Evolutionary conservation across 2,888 invertebrate species (phyloP).

Genomic region (Synanthedon myopaeformis): DNA sequence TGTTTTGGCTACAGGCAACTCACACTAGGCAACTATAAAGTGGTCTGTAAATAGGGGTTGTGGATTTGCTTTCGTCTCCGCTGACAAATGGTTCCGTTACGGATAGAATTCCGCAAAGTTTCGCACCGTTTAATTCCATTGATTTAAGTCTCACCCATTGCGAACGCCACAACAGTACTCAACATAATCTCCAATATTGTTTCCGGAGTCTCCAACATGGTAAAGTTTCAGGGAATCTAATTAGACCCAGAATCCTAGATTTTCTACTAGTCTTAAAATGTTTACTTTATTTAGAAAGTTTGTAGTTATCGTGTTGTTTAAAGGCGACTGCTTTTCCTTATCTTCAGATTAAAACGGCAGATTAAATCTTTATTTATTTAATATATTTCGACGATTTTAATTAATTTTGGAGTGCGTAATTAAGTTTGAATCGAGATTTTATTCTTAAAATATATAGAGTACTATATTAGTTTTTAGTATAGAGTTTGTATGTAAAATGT

Average conservation of each 20-base stretch:
- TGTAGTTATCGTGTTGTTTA: too few species aligned
- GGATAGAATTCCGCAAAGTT: conserved; percentile 23
- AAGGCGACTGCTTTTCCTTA: too few species aligned
- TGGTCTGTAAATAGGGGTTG: conserved; percentile 30
- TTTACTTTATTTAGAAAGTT: background rate
- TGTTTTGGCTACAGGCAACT: conserved; percentile 11
- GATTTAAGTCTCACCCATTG: conserved; percentile 19
- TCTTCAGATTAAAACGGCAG: too few species aligned
- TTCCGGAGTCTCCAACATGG: conserved; percentile 9
- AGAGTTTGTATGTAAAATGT: background rate
- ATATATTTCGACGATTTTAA: too few species aligned
- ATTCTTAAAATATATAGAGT: too few species aligned
- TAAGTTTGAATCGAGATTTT: too few species aligned
- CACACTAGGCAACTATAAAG: conserved; percentile 23
- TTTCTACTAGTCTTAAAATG: conserved; percentile 3
- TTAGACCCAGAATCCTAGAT: conserved; percentile 13
- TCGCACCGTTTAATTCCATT: conserved; percentile 21
- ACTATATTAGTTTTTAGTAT: too few species aligned
- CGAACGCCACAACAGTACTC: conserved; percentile 3
- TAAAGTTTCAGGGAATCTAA: conserved; percentile 15
- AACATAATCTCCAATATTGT: conserved; percentile 7
- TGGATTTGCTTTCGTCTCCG: conserved; percentile 26
- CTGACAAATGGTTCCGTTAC: conserved; percentile 10
- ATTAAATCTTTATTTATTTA: too few species aligned
- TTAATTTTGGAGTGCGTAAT: too few species aligned